phyloP scores from a whole-genome alignment of 2,113 vertebrate genomes.

The Perca fluviatilis region DNA sequence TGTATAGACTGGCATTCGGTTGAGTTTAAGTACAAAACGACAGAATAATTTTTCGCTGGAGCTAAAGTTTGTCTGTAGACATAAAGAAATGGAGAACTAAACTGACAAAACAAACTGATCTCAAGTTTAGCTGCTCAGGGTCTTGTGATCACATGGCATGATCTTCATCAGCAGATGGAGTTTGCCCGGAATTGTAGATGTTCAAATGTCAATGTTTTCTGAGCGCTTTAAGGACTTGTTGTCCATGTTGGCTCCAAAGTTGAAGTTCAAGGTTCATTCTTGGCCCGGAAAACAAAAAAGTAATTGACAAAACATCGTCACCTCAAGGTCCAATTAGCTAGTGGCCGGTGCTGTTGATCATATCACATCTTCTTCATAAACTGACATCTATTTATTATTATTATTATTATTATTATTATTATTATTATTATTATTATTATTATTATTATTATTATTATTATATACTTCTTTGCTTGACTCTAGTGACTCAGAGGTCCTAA shows the following conservation, averaged over 20 bases:
- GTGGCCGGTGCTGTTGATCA: neutral
- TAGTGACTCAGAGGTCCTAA: neutral
- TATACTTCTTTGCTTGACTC: too few relatives aligned
- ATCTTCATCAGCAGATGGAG: neutral
- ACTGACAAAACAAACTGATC: neutral
- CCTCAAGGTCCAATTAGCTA: neutral
- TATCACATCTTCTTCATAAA: neutral
- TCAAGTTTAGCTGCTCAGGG: neutral
- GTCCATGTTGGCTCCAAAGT: neutral
- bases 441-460: too few relatives aligned
- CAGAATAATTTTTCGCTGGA: conserved; percentile 21
- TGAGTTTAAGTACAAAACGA: conserved; percentile 19
- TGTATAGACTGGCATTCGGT: conserved; percentile 41
- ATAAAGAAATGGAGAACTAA: neutral
- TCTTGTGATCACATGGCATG: neutral
- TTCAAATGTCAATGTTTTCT: neutral
- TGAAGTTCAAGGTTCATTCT: neutral
- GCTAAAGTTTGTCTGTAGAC: neutral
- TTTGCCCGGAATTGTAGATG: neutral
- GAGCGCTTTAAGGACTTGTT: neutral
- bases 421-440: too few relatives aligned
- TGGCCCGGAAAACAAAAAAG: neutral
- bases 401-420: too few relatives aligned
- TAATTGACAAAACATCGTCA: neutral
- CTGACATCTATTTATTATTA: neutral